Percentiles rank a stretch among this genome's conserved stretches.
Conservation (phyloP, 2,113 vertebrate genomes). For the Sisor rabdophorus region DNA sequence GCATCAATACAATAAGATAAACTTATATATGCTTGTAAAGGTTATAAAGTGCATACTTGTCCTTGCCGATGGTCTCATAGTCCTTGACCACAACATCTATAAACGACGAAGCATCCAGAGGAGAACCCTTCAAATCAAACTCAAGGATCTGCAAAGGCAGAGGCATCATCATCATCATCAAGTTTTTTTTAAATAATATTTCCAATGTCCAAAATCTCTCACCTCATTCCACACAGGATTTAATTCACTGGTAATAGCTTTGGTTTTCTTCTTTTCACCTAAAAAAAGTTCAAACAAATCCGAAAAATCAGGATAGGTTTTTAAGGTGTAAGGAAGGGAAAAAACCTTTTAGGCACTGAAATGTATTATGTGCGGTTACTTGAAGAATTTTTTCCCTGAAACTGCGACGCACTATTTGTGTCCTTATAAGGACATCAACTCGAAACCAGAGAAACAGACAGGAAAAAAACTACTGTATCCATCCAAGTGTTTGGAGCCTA, state of each 20-base stretch:
- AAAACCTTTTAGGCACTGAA: not conserved
- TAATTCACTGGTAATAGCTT: conserved; percentile 83
- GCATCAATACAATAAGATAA: not conserved
- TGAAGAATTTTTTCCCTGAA: not conserved
- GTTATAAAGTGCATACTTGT: conserved; percentile 76
- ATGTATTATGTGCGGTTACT: not conserved
- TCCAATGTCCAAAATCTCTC: conserved; percentile 34
- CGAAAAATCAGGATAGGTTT: not conserved
- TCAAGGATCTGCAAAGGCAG: conserved; percentile 76
- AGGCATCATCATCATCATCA: not conserved
- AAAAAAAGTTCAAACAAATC: not conserved
- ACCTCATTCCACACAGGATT: conserved; percentile 97
- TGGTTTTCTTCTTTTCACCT: conserved; percentile 97
- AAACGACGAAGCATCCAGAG: conserved; percentile 82
- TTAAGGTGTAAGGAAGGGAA: not conserved
- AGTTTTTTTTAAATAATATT: not conserved
- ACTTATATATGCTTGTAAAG: not conserved
- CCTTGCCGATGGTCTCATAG: conserved; percentile 93
- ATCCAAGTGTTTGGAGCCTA: not conserved
- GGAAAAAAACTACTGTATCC: not conserved
- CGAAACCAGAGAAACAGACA: not conserved
- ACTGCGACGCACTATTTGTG: conserved; percentile 21
- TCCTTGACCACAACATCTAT: conserved; percentile 87
- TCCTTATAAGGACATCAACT: conserved; percentile 56
- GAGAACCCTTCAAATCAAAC: conserved; percentile 84